Evolutionary conservation across 37 sponge, comb jelly and placozoan species (phyloP), one percentile per base, ranked within the genome.

Genomic region (Spongia lamella): DNA sequence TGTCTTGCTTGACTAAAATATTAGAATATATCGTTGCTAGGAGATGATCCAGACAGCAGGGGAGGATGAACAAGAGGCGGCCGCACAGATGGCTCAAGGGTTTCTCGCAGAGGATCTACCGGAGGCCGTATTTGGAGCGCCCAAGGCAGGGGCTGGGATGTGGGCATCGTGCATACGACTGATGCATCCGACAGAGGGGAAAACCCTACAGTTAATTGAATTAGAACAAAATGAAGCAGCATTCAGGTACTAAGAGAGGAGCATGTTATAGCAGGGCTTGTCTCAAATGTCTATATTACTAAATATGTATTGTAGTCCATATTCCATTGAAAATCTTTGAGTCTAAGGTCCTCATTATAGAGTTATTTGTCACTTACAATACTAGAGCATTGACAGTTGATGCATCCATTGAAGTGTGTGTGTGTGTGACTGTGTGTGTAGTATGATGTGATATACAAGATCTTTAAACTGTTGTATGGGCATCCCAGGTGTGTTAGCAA

Each of bases 181-280:
- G n/a, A 77, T 98, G 73, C 87, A 86, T 69, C 99, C 99, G 20
- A 84, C 83, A 1, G 84, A 97, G 83, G 88, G 89, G 26, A 87
- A 77, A 39, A 98, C 93, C 3, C 63, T 98, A 58, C 85, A 95
- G 16, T 62, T 92, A 1, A 88, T 95, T 19, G 88, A 88, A 61
- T 79, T 98, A 49, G 89, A 92, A 16, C 99, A 98, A 82, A 92
- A 98, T 58, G 96, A 92, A 32, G 95, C 96, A 20, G 99, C 96
- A 15, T 92, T 95, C 58, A 90, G 94, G 92, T 91, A 51, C 15
- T n/a, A n/a, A n/a, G n/a, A n/a, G n/a, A n/a, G n/a, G n/a, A n/a
- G n/a, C n/a, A n/a, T n/a, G n/a, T n/a, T n/a, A n/a, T n/a, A n/a
- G n/a, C n/a, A n/a, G n/a, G n/a, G n/a, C n/a, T n/a, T n/a, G n/a